Evolutionary conservation across 2,888 invertebrate species (phyloP).

Genomic region (Eustalomyia histrio): DNA sequence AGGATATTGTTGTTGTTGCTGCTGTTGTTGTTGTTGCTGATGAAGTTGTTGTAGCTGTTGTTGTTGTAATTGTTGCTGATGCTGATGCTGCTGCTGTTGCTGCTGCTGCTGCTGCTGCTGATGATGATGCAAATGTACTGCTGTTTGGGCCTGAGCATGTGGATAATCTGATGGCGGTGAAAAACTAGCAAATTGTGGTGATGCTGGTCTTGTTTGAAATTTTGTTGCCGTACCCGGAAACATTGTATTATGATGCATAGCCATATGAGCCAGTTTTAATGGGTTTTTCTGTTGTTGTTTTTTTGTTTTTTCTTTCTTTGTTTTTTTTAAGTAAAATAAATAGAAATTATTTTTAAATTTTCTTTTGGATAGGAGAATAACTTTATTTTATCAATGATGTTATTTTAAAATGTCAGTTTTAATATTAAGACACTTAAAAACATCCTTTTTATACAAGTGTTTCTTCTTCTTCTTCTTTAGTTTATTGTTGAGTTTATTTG

Average conservation of each 20-base stretch:
- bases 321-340: neutral
- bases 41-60: conserved; percentile 49
- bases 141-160: conserved; percentile 77
- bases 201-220: conserved; percentile 77
- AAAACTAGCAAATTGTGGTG: conserved; percentile 84
- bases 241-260: conserved; percentile 70
- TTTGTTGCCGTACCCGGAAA: conserved; percentile 76
- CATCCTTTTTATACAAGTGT: conserved; percentile 20
- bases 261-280: conserved; percentile 63
- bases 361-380: neutral
- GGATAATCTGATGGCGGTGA: conserved; percentile 88
- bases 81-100: conserved; percentile 47
- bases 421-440: conserved; percentile 26
- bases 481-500: neutral
- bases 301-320: neutral
- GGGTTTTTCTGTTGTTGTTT: neutral
- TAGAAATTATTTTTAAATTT: neutral
- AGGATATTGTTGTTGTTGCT: conserved; percentile 67
- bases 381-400: neutral
- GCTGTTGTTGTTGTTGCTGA: conserved; percentile 63
- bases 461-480: conserved; percentile 16
- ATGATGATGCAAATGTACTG: conserved; percentile 50
- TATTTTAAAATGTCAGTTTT: conserved; percentile 4
- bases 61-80: conserved; percentile 46
- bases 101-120: conserved; percentile 35